Evolutionary conservation across 1,140 invertebrate genomes (phyloP).

Genomic region (Zaprionus gabonicus): DNA sequence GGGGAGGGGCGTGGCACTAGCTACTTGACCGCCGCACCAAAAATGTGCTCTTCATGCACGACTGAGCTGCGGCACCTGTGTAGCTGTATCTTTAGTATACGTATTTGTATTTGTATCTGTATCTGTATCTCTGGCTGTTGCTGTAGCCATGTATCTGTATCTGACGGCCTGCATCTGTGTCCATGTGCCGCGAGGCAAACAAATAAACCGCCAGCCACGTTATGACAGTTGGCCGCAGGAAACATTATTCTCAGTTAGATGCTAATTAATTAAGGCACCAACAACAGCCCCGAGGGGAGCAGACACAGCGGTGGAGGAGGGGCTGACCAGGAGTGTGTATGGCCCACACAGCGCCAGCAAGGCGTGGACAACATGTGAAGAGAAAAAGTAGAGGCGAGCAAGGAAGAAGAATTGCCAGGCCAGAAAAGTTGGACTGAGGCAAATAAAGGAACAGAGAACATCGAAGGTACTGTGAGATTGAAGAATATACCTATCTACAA

Average conservation of each 20-base stretch:
- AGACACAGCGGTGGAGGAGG: background rate
- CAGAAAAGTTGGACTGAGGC: too few species aligned
- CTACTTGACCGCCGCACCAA: slow-evolving; percentile 32
- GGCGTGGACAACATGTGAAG: background rate
- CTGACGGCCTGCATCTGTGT: slow-evolving; percentile 29
- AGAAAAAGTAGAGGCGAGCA: too few species aligned
- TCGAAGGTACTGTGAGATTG: too few species aligned
- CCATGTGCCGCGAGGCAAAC: slow-evolving; percentile 55
- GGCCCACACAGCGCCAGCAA: background rate
- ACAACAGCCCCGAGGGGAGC: slow-evolving; percentile 17
- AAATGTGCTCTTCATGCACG: slow-evolving; percentile 46
- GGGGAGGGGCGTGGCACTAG: slow-evolving; percentile 30
- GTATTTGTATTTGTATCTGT: slow-evolving; percentile 4
- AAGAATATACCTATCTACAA: too few species aligned
- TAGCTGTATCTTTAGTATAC: background rate
- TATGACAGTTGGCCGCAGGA: slow-evolving; percentile 76
- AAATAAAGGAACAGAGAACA: too few species aligned
- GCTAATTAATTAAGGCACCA: slow-evolving; percentile 75
- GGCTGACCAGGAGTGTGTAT: slow-evolving; percentile 17
- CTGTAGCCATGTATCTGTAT: slow-evolving; percentile 40
- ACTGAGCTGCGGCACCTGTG: slow-evolving; percentile 66
- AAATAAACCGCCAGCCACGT: slow-evolving; percentile 73
- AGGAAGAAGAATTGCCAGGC: background rate
- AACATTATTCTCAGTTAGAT: slow-evolving; percentile 82
- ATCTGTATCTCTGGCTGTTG: slow-evolving; percentile 2